Base-by-base conservation (phyloP, 2,797 vertebrate genomes). In the Pempheris klunzingeri region DNA sequence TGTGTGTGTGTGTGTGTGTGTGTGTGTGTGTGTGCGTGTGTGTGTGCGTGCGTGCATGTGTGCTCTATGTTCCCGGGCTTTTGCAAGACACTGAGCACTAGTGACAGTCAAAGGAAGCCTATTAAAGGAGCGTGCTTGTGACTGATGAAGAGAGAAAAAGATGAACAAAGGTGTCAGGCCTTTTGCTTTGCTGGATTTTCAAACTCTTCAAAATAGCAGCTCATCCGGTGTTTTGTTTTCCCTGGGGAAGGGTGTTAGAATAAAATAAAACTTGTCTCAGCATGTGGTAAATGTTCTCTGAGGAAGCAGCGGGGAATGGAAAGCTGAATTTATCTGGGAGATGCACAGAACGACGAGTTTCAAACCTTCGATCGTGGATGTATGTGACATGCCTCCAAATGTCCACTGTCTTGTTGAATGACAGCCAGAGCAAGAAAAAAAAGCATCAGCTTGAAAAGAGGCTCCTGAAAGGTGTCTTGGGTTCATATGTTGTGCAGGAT, bases 251-350 rank as follows among this genome's bases (percentile, higher is more conserved):
- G 78, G 71, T 81, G 80, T 80, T 84, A 44, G 86, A 86, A 86
- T 84, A 82, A 89, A 92, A 88, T 81, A 81, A 84, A 90, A 93
- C 90, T 80, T 90, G 92, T 87, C 88, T 89, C 90, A 91, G 91
- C 90, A 84, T 88, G 91, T 90, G 86, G 90, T 87, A 90, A 90
- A 91, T 89, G 87, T 89, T 90, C 82, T 80, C 44, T 65, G 76
- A 17, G 74, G 78, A 87, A 80, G 62, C 79, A 77, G 82, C 71
- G 1, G 66, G 47, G 68, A 86, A 78, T 46, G 80, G 78, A 77
- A 85, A 57, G 70, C 75, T 60, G 77, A 67, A 69, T 86, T 72
- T 79, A 78, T 86, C 64, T 39, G 50, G 36, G 63, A 58, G 71
- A 84, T 69, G 49, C 55, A 66, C 69, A 67, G 75, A 62, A 34